phyloP scores from a whole-genome alignment of 2,888 invertebrate species.

The Heliconius erato region DNA sequence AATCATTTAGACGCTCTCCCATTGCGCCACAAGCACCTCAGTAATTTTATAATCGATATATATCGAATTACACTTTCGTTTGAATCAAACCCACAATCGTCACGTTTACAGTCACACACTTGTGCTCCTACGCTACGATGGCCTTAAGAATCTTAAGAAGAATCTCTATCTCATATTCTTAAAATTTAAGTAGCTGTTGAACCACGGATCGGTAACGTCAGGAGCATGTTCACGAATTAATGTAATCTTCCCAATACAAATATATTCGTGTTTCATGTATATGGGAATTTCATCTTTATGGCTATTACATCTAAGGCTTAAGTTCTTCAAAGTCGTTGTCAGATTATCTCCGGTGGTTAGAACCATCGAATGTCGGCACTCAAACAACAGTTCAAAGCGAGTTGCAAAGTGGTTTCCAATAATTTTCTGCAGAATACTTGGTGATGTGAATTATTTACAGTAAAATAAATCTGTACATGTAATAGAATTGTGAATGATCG shows the following conservation, averaged over 20 bases:
- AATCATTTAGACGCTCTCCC: too few species aligned
- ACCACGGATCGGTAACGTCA: conserved; percentile 37
- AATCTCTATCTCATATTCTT: conserved; percentile 8
- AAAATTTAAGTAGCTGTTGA: conserved; percentile 39
- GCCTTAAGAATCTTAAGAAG: not conserved
- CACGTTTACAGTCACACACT: too few species aligned
- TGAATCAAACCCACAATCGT: too few species aligned
- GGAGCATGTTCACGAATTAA: conserved; percentile 44
- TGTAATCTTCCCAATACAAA: conserved; percentile 45
- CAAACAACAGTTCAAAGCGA: conserved; percentile 44
- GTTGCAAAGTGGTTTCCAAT: conserved; percentile 47
- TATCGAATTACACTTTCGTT: too few species aligned
- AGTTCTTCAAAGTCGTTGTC: not conserved
- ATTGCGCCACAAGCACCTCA: too few species aligned
- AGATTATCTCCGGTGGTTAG: conserved; percentile 12
- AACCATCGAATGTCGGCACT: conserved; percentile 41
- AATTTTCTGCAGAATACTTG: conserved; percentile 37
- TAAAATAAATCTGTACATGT: not conserved
- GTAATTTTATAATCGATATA: too few species aligned
- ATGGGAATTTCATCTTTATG: conserved; percentile 5
- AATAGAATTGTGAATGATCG: too few species aligned
- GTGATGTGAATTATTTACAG: conserved; percentile 32
- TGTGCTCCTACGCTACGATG: too few species aligned
- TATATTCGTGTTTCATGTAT: not conserved
- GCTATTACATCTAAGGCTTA: not conserved